phyloP scores from a whole-genome alignment of 1,140 invertebrate genomes.

The Dendroctonus valens region DNA sequence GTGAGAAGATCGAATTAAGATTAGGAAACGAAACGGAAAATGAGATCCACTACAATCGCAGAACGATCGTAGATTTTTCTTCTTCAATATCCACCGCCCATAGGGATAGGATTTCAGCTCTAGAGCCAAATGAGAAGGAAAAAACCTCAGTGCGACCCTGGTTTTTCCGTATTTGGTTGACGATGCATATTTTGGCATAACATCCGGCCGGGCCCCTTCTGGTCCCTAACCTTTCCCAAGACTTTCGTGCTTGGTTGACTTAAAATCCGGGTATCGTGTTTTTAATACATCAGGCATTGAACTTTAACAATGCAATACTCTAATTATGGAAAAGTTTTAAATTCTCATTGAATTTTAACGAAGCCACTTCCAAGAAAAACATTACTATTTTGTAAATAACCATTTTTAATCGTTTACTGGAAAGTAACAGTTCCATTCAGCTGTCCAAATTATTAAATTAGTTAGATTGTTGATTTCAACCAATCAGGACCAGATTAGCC shows the following conservation, averaged over 20 bases:
- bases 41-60: too few relatives aligned
- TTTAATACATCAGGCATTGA: not conserved
- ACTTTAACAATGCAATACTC: not conserved
- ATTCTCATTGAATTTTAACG: not conserved
- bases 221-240: conserved; percentile 28
- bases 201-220: conserved; percentile 18
- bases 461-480: too few relatives aligned
- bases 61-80: too few relatives aligned
- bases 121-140: not conserved
- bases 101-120: too few relatives aligned
- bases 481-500: too few relatives aligned
- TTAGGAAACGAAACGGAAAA: conserved; percentile 13
- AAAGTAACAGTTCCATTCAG: too few relatives aligned
- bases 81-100: too few relatives aligned
- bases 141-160: conserved; percentile 15
- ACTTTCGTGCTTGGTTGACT: conserved; percentile 20
- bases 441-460: too few relatives aligned
- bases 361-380: too few relatives aligned
- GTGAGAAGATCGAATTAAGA: conserved; percentile 42
- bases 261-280: conserved; percentile 2
- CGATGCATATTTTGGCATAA: conserved; percentile 25
- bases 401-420: too few relatives aligned
- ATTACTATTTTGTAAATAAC: too few relatives aligned
- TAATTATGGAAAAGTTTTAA: not conserved
- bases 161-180: not conserved